These are phyloP conservation scores for Patella ulyssiponensis DNA, from an alignment of 2,888 invertebrate species.

Conservation along the genomic window DNA sequence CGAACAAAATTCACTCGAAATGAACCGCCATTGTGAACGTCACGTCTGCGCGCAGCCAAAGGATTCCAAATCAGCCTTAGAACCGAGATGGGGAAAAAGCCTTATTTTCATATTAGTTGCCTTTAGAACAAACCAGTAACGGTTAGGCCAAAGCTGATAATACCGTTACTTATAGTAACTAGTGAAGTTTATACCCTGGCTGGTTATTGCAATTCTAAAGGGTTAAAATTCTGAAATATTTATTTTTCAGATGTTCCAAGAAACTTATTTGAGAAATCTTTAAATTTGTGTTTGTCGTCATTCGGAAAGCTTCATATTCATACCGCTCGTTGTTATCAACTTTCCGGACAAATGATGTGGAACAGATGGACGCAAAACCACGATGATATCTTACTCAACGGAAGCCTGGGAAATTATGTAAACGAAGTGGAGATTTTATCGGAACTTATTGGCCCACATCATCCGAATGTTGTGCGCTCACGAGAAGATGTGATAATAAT, in stretches of 20 bases:
- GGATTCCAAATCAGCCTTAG: no score
- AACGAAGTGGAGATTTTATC: constrained; percentile 45
- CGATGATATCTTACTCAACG: constrained; percentile 25
- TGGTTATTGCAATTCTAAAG: constrained; percentile 39
- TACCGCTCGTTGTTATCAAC: constrained; percentile 49
- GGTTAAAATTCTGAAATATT: constrained; percentile 22
- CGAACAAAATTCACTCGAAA: no score
- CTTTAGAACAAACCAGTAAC: no score
- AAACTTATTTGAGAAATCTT: constrained; percentile 40
- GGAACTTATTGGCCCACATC: constrained; percentile 43
- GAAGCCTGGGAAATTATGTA: constrained; percentile 38
- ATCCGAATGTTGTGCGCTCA: constrained; percentile 49
- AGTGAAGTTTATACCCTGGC: no score
- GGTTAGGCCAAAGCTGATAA: no score
- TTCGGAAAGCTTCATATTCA: constrained; percentile 46
- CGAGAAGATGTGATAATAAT: constrained; percentile 53
- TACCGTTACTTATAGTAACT: no score
- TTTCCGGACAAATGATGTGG: constrained; percentile 53
- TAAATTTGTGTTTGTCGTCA: constrained; percentile 42
- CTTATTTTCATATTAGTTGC: no score
- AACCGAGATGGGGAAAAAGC: no score
- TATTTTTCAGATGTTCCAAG: constrained; percentile 42
- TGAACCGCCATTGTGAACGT: no score
- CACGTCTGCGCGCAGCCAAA: no score
- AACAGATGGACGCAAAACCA: constrained; percentile 29